These are phyloP conservation scores for Zaprionus kolodkinae DNA, from an alignment of 1,140 invertebrate species.

Conservation along the genomic window DNA sequence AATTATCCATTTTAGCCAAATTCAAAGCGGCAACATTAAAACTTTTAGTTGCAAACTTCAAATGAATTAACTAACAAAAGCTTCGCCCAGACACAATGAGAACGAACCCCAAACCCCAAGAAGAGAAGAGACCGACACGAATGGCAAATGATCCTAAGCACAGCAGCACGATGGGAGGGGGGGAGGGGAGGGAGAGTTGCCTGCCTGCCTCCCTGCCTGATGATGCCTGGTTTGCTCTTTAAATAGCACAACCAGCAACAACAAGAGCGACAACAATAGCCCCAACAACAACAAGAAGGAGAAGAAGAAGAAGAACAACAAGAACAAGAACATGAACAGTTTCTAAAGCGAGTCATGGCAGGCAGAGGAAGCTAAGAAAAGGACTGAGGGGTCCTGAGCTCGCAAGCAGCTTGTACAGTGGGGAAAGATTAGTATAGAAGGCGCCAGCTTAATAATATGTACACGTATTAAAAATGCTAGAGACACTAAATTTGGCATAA, in stretches of 20 bases:
- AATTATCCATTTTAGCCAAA: constrained; percentile 75
- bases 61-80: constrained; percentile 67
- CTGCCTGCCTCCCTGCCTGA: constrained; percentile 8
- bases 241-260: constrained; percentile 28
- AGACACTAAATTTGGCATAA: too few relatives aligned
- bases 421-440: too few relatives aligned
- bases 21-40: constrained; percentile 72
- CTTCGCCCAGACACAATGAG: constrained; percentile 38
- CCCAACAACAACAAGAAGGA: background rate
- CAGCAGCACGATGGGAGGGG: background rate
- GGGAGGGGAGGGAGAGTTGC: background rate
- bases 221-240: constrained; percentile 30
- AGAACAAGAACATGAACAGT: background rate
- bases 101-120: background rate
- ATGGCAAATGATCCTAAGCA: constrained; percentile 30
- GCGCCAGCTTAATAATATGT: too few relatives aligned
- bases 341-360: background rate
- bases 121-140: constrained; percentile 11
- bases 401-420: constrained; percentile 4
- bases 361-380: background rate
- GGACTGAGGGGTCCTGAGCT: background rate
- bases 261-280: background rate
- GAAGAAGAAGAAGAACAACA: background rate
- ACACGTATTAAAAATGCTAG: too few relatives aligned
- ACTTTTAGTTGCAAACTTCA: constrained; percentile 73